Percentiles rank a stretch among this genome's conserved stretches.
Conservation (phyloP, 2,797 vertebrate genomes). For the Cryptoblepharus egeriae region DNA sequence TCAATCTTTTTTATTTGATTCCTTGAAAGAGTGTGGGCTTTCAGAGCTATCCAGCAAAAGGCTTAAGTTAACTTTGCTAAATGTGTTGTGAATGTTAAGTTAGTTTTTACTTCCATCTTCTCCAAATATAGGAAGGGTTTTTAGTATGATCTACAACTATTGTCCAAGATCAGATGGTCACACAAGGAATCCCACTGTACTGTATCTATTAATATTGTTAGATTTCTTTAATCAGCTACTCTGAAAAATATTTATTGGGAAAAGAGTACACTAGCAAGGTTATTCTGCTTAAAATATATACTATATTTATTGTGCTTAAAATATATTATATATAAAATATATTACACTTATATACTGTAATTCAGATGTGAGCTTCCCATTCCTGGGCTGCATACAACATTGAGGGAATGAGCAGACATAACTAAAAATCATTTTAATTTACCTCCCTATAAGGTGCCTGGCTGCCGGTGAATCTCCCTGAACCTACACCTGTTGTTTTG, state of each 20-base stretch:
- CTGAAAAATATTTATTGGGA: not conserved
- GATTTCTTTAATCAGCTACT: not conserved
- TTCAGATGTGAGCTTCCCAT: too few species aligned
- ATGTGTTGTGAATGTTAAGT: not conserved
- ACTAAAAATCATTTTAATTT: too few species aligned
- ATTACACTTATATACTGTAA: too few species aligned
- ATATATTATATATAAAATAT: too few species aligned
- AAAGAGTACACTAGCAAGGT: not conserved
- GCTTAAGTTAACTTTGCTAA: not conserved
- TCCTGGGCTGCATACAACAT: too few species aligned
- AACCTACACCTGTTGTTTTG: too few species aligned
- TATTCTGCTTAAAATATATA: not conserved
- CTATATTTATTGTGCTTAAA: too few species aligned
- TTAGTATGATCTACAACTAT: not conserved
- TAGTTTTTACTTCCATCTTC: not conserved
- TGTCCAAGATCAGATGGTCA: not conserved
- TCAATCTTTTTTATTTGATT: conserved; percentile 9
- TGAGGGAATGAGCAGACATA: too few species aligned
- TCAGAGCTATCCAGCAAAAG: conserved; percentile 7
- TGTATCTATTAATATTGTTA: not conserved
- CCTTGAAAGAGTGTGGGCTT: conserved; percentile 13
- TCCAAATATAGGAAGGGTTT: not conserved
- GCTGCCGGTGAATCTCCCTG: too few species aligned
- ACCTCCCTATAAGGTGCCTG: too few species aligned
- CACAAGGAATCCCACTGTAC: not conserved